Conservation (phyloP, 2,888 invertebrate genomes). For the Pogonocherus hispidulus region DNA sequence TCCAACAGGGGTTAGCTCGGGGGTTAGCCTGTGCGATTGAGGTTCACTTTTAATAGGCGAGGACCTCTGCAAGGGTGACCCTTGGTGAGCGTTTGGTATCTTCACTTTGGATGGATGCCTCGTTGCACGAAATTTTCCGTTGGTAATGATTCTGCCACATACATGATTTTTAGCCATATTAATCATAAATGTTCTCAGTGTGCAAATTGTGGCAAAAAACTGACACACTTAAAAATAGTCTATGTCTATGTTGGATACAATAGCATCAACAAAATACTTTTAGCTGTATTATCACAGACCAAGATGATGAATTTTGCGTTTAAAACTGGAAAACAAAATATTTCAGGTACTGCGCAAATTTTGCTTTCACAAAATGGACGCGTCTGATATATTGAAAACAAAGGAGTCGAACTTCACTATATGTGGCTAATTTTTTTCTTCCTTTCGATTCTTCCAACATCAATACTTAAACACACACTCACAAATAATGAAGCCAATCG, state of each 20-base stretch:
- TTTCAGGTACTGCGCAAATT: conserved; percentile 57
- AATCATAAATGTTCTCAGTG: conserved; percentile 42
- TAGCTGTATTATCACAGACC: conserved; percentile 63
- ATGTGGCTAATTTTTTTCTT: conserved; percentile 49
- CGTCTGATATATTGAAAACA: conserved; percentile 62
- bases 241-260: conserved; percentile 43
- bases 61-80: conserved; percentile 40
- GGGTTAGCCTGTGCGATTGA: conserved; percentile 48
- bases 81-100: conserved; percentile 41
- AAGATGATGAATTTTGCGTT: conserved; percentile 64
- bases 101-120: conserved; percentile 36
- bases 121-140: conserved; percentile 36
- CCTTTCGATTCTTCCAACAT: conserved; percentile 36
- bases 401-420: conserved; percentile 61
- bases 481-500: conserved; percentile 51
- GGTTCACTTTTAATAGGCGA: conserved; percentile 44
- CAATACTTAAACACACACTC: conserved; percentile 45
- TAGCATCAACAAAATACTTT: conserved; percentile 32
- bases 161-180: conserved; percentile 63
- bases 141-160: conserved; percentile 52
- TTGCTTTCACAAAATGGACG: conserved; percentile 67
- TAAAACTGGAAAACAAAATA: conserved; percentile 55
- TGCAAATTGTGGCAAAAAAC: conserved; percentile 34
- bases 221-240: conserved; percentile 39
- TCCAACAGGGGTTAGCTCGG: conserved; percentile 53